Conservation (phyloP, 2,888 invertebrate species). For the Drosophila longiperda region DNA sequence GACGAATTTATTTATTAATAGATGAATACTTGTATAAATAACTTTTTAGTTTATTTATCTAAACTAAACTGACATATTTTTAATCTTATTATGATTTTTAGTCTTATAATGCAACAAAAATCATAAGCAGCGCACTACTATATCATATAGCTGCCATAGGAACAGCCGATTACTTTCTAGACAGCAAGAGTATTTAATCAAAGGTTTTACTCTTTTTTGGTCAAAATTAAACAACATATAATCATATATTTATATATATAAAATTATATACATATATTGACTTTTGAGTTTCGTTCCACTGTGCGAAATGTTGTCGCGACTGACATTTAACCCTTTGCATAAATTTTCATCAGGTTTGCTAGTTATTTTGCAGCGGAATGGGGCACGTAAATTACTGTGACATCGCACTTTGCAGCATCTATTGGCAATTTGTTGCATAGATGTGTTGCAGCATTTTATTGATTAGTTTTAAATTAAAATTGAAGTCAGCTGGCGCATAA, state of each 20-base stretch:
- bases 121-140: not conserved
- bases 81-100: not conserved
- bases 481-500: slow-evolving; percentile 59
- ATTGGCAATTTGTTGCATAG: slow-evolving; percentile 73
- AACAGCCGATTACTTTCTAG: not conserved
- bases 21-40: not conserved
- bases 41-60: not conserved
- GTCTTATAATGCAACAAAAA: not conserved
- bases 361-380: slow-evolving; percentile 28
- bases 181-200: not conserved
- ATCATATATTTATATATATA: not conserved
- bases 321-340: slow-evolving; percentile 78
- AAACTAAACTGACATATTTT: not conserved
- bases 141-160: not conserved
- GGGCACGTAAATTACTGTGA: slow-evolving; percentile 77
- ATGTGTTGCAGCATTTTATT: slow-evolving; percentile 63
- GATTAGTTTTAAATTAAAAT: slow-evolving; percentile 76
- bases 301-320: slow-evolving; percentile 47
- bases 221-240: not conserved
- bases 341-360: slow-evolving; percentile 70
- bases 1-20: not conserved
- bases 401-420: slow-evolving; percentile 77
- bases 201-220: not conserved
- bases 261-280: not conserved
- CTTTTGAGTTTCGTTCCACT: slow-evolving; percentile 32